Percentiles rank a stretch among this genome's conserved stretches.
These are phyloP conservation scores for Chloroceryle aenea DNA, from an alignment of 2,113 vertebrate genomes.

Conservation along the genomic window DNA sequence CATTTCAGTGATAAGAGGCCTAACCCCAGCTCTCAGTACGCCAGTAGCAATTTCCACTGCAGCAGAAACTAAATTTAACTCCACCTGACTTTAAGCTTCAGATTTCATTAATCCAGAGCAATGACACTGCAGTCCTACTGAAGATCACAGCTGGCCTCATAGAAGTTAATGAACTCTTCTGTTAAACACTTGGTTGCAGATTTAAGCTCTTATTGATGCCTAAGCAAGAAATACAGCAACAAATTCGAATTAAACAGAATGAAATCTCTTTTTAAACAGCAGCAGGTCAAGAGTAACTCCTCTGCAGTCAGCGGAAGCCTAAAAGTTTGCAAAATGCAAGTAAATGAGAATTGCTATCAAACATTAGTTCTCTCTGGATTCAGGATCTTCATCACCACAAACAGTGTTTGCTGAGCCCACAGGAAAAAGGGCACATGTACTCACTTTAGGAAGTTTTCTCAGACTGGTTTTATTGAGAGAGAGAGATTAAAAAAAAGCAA, in stretches of 20 bases:
- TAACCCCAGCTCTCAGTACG: background rate
- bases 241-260: background rate
- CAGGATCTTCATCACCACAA: background rate
- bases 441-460: background rate
- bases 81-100: background rate
- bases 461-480: background rate
- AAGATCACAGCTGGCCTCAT: background rate
- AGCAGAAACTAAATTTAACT: background rate
- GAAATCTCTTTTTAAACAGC: background rate
- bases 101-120: background rate
- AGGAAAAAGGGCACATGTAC: background rate
- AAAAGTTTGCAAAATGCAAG: rapidly evolving
- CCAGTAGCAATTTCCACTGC: background rate
- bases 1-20: background rate
- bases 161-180: background rate
- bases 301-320: background rate
- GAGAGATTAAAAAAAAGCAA: background rate
- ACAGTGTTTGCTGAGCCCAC: background rate
- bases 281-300: background rate
- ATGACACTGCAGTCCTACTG: background rate
- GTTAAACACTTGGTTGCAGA: background rate
- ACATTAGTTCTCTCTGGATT: background rate
- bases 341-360: background rate
- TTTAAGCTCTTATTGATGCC: background rate
- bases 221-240: background rate